Conservation (phyloP, 1,140 invertebrate species). For the Rhizoglyphus robini region DNA sequence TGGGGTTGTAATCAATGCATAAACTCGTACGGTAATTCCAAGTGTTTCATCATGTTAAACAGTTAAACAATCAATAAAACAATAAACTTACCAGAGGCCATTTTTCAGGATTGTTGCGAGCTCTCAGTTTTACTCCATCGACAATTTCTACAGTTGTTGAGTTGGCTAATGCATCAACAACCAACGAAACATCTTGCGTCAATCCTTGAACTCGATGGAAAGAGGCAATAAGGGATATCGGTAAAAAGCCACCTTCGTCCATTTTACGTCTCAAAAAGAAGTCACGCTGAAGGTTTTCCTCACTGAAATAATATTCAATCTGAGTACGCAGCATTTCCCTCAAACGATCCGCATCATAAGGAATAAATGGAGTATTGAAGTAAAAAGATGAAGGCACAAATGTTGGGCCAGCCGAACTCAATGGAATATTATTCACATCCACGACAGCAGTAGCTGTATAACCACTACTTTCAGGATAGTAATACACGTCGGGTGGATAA, state of each 20-base stretch:
- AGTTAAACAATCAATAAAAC: not conserved
- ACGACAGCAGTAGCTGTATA: not conserved
- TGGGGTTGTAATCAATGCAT: not conserved
- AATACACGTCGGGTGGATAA: too few species aligned
- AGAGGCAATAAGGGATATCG: constrained; percentile 79
- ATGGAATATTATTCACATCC: not conserved
- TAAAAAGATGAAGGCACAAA: not conserved
- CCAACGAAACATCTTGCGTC: constrained; percentile 64
- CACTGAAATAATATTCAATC: constrained; percentile 93
- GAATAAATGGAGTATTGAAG: constrained; percentile 4
- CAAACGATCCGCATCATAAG: not conserved
- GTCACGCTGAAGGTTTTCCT: constrained; percentile 86
- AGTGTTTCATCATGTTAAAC: not conserved
- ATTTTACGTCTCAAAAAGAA: constrained; percentile 94
- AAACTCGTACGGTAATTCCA: constrained; percentile 2
- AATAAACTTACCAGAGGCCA: constrained; percentile 26
- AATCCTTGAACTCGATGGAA: constrained; percentile 83
- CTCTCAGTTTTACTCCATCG: constrained; percentile 63
- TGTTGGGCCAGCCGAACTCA: not conserved
- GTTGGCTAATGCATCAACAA: constrained; percentile 60
- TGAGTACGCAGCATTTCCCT: constrained; percentile 18
- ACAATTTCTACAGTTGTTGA: constrained; percentile 69
- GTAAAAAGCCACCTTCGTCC: constrained; percentile 81
- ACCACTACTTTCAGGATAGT: not conserved
- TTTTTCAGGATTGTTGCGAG: constrained; percentile 47